phyloP scores from a whole-genome alignment of 2,113 vertebrate species.

The Nyctibius bracteatus region DNA sequence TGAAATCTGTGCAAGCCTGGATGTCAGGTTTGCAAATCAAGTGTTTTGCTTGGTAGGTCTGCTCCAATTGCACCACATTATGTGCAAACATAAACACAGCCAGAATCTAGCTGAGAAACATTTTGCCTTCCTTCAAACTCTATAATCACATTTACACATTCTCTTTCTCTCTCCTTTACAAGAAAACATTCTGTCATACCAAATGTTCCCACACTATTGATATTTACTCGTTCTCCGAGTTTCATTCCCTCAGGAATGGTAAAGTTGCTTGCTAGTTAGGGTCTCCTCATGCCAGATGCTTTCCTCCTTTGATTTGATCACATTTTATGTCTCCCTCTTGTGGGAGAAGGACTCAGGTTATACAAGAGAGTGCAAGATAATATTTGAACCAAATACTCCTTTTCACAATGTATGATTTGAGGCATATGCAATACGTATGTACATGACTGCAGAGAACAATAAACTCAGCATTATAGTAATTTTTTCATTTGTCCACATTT shows the following conservation, averaged over 20 bases:
- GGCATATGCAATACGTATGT: background rate
- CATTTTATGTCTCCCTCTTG: background rate
- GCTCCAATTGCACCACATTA: slow-evolving; percentile 14
- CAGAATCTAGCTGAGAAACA: slow-evolving; percentile 27
- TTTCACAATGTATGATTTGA: rapidly evolving
- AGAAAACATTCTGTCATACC: slow-evolving; percentile 62
- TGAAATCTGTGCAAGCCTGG: background rate
- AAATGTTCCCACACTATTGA: slow-evolving; percentile 38
- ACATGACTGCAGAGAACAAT: background rate
- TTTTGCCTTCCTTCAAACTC: slow-evolving; percentile 37
- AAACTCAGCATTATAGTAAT: background rate
- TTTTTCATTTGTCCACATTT: background rate
- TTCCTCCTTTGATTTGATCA: background rate
- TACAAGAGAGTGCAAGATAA: background rate
- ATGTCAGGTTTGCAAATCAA: background rate
- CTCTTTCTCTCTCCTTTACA: slow-evolving; percentile 7
- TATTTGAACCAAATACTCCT: background rate
- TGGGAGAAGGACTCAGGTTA: background rate
- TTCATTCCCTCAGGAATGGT: background rate
- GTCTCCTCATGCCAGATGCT: background rate
- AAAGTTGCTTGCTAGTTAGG: background rate
- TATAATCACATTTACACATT: slow-evolving; percentile 1
- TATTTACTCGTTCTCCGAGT: background rate
- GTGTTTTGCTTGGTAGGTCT: slow-evolving; percentile 19
- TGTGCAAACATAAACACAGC: slow-evolving; percentile 15